Percentiles rank a stretch among this genome's conserved stretches.
Evolutionary conservation across 1,140 invertebrate species (phyloP).

Genomic region (Heliconius melpomene): DNA sequence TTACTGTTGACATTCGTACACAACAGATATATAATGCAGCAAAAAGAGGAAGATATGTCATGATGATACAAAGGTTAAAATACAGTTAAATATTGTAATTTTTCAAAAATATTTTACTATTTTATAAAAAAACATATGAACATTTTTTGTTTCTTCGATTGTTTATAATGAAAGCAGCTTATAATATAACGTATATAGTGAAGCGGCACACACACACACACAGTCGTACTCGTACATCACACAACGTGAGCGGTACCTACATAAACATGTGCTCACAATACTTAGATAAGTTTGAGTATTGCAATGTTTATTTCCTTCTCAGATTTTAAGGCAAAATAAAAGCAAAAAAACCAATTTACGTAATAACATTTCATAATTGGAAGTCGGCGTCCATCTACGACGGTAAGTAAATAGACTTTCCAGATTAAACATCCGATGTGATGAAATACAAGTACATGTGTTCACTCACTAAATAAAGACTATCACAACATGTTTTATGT

Average conservation of each 20-base stretch:
- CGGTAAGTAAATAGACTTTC: slow-evolving; percentile 18
- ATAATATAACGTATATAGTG: background rate
- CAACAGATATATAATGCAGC: no score
- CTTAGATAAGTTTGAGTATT: background rate
- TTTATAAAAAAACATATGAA: no score
- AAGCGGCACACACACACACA: background rate
- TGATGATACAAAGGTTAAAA: no score
- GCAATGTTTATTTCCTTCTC: slow-evolving; percentile 1
- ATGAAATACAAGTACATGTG: background rate
- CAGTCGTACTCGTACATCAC: background rate
- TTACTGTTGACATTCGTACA: no score
- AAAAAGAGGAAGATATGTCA: no score
- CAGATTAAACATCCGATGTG: slow-evolving; percentile 23
- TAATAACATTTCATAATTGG: slow-evolving; percentile 32
- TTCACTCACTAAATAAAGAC: slow-evolving; percentile 19
- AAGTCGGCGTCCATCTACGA: slow-evolving; percentile 21
- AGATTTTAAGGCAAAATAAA: slow-evolving; percentile 9
- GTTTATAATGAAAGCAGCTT: no score
- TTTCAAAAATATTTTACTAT: no score
- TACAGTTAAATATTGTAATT: no score
- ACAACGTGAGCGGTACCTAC: background rate
- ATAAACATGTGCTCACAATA: background rate
- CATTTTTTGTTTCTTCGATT: no score
- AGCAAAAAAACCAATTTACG: slow-evolving; percentile 16
- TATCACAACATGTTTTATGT: background rate